phyloP scores from a whole-genome alignment of 2,113 vertebrate genomes.

The Strix uralensis region DNA sequence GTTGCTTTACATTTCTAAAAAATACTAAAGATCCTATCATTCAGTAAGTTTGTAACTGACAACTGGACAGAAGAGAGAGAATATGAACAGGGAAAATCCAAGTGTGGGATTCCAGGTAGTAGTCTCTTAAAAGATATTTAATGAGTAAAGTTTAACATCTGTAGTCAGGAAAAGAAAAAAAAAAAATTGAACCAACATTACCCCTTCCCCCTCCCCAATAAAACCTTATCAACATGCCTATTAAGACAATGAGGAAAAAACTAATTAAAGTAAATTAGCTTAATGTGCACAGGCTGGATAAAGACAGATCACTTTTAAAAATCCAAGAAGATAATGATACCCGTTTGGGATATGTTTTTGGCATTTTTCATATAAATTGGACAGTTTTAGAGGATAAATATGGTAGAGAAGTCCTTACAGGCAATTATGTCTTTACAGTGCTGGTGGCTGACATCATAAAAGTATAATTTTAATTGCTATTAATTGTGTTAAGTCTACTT shows the following conservation, averaged over 20 bases:
- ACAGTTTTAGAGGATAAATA: slow-evolving; percentile 86
- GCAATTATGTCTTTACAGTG: slow-evolving; percentile 86
- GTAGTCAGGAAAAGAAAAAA: neutral
- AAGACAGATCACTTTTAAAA: slow-evolving; percentile 82
- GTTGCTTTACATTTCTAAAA: neutral
- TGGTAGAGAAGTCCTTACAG: slow-evolving; percentile 80
- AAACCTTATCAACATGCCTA: slow-evolving; percentile 76
- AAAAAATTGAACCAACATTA: neutral
- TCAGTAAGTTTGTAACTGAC: neutral
- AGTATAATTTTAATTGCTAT: slow-evolving; percentile 90
- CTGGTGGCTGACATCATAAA: slow-evolving; percentile 85
- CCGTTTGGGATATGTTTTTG: slow-evolving; percentile 85
- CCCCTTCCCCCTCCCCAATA: slow-evolving; percentile 40
- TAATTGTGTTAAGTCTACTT: slow-evolving; percentile 87
- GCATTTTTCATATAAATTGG: slow-evolving; percentile 87
- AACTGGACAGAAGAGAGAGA: neutral
- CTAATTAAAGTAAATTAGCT: slow-evolving; percentile 87
- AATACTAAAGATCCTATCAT: neutral
- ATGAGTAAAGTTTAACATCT: slow-evolving; percentile 64
- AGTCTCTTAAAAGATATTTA: slow-evolving; percentile 56
- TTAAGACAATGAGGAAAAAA: slow-evolving; percentile 81
- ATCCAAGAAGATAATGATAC: slow-evolving; percentile 80
- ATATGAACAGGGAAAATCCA: neutral
- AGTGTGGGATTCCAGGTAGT: neutral
- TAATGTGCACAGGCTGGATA: slow-evolving; percentile 79